Evolutionary conservation across 2,797 vertebrate genomes (phyloP).

Genomic region (Apodemus agrarius): DNA sequence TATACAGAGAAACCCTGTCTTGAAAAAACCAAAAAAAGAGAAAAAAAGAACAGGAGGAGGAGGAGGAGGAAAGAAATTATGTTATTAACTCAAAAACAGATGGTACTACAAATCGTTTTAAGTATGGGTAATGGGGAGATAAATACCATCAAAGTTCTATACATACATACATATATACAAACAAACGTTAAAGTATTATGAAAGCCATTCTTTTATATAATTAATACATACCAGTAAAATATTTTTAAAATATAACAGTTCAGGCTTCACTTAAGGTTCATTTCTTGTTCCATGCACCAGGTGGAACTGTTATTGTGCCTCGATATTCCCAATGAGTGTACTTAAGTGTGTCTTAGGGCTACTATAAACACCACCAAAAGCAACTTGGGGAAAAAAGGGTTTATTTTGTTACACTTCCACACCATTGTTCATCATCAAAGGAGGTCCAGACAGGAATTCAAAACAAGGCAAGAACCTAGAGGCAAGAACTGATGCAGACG

Average conservation of each 20-base stretch:
- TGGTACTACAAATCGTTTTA: not conserved
- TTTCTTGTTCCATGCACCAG: not conserved
- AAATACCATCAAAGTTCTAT: not conserved
- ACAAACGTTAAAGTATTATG: not conserved
- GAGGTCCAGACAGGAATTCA: too few relatives aligned
- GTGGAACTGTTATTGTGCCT: not conserved
- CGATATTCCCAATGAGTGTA: not conserved
- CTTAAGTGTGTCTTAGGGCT: not conserved
- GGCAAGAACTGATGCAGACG: too few relatives aligned
- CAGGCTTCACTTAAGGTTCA: not conserved
- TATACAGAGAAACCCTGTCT: too few relatives aligned
- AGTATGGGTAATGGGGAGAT: not conserved
- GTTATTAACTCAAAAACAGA: not conserved
- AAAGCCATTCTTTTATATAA: not conserved
- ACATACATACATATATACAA: not conserved
- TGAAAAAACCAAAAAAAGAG: too few relatives aligned
- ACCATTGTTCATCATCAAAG: not conserved
- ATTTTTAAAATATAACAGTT: not conserved
- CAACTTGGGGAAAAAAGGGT: not conserved
- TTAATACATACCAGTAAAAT: not conserved
- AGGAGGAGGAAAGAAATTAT: not conserved
- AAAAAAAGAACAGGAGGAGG: not conserved
- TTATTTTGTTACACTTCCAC: not conserved
- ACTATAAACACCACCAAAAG: not conserved
- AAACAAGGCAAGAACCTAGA: too few relatives aligned